A percentile compares a stretch with the other conserved stretches of the same genome.
phyloP scores from a whole-genome alignment of 2,113 vertebrate species.

The Empidonax alnorum region DNA sequence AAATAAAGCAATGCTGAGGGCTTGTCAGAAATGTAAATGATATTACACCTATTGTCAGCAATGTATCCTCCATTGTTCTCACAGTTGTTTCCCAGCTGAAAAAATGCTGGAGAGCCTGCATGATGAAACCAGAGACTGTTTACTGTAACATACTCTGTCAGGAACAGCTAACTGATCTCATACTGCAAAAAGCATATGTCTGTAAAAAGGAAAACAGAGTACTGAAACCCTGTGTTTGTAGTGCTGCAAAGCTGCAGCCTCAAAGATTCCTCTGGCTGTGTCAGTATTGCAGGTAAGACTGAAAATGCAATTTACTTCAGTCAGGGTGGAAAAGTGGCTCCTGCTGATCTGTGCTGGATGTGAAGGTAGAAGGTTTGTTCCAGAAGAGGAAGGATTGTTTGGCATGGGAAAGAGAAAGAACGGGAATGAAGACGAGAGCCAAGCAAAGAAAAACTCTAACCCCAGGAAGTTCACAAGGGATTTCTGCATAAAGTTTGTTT shows the following conservation, averaged over 20 bases:
- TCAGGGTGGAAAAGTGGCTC: not conserved
- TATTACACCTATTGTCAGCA: slow-evolving; percentile 62
- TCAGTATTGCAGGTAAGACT: not conserved
- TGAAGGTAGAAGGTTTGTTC: not conserved
- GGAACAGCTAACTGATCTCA: slow-evolving; percentile 50
- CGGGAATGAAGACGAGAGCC: not conserved
- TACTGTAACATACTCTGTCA: slow-evolving; percentile 44
- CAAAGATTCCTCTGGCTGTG: not conserved
- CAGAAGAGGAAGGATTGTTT: not conserved
- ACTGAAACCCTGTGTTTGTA: not conserved
- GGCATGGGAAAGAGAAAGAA: not conserved
- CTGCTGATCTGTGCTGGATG: not conserved
- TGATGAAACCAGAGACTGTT: slow-evolving; percentile 44
- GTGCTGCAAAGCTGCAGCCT: not conserved
- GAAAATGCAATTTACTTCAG: not conserved
- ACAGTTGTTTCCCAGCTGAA: slow-evolving; percentile 65
- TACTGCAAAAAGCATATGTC: not conserved
- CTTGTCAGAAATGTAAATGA: slow-evolving; percentile 71
- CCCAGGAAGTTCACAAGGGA: not conserved
- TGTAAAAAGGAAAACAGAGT: not conserved
- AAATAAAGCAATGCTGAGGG: slow-evolving; percentile 64
- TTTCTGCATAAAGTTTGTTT: not conserved
- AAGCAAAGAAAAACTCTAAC: not conserved
- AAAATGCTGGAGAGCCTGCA: slow-evolving; percentile 70
- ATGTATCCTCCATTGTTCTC: slow-evolving; percentile 47